These are phyloP conservation scores for Enteromius radiatus DNA, from an alignment of 2,797 vertebrate species.

Conservation along the genomic window DNA sequence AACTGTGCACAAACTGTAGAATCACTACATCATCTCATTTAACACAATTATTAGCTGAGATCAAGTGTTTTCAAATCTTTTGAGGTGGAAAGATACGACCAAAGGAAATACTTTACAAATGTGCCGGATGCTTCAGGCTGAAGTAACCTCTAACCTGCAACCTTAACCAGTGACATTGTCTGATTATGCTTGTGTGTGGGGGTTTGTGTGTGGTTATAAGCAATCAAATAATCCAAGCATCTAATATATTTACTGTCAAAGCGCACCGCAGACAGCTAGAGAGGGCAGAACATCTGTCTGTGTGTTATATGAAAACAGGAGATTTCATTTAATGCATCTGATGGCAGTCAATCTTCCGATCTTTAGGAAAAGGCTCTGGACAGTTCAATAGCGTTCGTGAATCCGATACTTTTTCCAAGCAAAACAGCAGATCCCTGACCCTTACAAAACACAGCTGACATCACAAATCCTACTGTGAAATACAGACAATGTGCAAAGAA, in stretches of 20 bases:
- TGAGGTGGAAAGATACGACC: not conserved
- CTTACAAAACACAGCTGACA: slow-evolving; percentile 37
- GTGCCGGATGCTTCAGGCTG: not conserved
- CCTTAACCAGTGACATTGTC: slow-evolving; percentile 14
- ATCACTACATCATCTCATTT: not conserved
- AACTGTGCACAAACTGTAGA: not conserved
- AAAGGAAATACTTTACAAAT: not conserved
- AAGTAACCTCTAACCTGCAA: slow-evolving; percentile 4
- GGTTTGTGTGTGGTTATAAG: slow-evolving; percentile 26
- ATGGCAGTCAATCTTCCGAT: not conserved
- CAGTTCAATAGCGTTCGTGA: not conserved
- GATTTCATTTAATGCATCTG: slow-evolving; percentile 9
- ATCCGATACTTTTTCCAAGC: not conserved
- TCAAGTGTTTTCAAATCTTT: not conserved
- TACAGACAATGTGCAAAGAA: not conserved
- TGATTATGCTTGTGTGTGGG: slow-evolving; percentile 25
- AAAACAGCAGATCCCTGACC: slow-evolving; percentile 9
- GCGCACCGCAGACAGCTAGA: slow-evolving; percentile 26
- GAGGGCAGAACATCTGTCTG: not conserved
- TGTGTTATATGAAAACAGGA: slow-evolving; percentile 38
- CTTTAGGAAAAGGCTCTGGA: not conserved
- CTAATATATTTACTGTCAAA: slow-evolving; percentile 29
- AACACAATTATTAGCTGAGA: not conserved
- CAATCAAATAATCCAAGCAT: slow-evolving; percentile 24
- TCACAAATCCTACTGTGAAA: slow-evolving; percentile 33